Conservation (phyloP, 2,113 vertebrate species). For the Aleadryas rufinucha region DNA sequence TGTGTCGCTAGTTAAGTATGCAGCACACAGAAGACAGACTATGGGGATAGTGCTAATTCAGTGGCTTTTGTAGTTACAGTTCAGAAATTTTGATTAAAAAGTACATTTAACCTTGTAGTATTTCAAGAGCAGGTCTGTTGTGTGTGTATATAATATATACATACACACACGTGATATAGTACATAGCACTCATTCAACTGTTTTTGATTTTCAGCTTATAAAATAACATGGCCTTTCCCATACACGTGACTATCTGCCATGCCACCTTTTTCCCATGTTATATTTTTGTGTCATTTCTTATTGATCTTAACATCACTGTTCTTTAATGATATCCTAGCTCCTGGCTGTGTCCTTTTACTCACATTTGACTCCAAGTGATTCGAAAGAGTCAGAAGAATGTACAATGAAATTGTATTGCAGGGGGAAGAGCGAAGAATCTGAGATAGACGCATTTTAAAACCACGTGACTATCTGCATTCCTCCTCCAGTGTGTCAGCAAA, state of each 20-base stretch:
- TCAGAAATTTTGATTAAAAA: neutral
- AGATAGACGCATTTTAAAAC: neutral
- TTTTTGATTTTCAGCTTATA: neutral
- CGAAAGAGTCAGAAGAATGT: neutral
- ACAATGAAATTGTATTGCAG: neutral
- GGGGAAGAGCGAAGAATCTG: neutral
- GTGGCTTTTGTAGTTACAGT: neutral
- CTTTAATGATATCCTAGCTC: neutral
- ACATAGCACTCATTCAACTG: neutral
- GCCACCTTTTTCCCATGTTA: neutral
- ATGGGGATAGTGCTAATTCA: neutral
- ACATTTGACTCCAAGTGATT: neutral
- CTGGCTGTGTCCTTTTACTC: neutral
- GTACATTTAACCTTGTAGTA: neutral
- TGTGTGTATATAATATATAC: accelerated
- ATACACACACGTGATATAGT: neutral
- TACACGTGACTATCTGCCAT: accelerated
- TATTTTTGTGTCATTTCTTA: neutral
- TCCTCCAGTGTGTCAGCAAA: neutral
- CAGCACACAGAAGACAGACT: neutral
- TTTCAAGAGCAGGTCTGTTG: neutral
- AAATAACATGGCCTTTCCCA: neutral
- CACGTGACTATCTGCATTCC: neutral
- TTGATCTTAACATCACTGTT: neutral
- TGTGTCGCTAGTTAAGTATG: neutral